Base-by-base conservation (phyloP, 2,113 vertebrate genomes). In the Sapajus apella region DNA sequence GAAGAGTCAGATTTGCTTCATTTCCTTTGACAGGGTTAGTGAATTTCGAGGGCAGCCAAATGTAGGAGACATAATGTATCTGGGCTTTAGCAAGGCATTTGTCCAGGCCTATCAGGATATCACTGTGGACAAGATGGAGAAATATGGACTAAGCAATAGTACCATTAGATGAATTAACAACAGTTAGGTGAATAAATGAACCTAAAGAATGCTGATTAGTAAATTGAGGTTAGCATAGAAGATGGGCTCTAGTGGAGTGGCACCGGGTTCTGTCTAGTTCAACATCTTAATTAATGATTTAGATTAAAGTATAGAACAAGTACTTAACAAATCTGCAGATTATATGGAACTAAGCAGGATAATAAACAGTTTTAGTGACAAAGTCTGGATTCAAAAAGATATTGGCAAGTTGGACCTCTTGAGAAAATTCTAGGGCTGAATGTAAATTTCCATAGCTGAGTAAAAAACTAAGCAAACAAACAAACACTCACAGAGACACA, bases 61-160 rank as follows among this genome's bases (percentile, higher is more conserved):
- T 40, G 76, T 70, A 84, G 66, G 8, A 25, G 64, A 90, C 80
- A 27, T 97, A 97, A 98, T 98, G 95, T 43, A 92, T 96, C 70
- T 96, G 81, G 97, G 97, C 97, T 97, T 90, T 76, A 94, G n/a
- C 56, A 61, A 90, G 91, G 92, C 96, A 93, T 93, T 90, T 58
- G 40, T 97, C 97, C 94, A 97, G 96, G 87, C 58, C 95, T 32
- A 45, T 92, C 92, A 18, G 50, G 73, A 96, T 97, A 97, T 98
- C 84, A 68, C 21, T 96, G 81, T 92, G 94, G 97, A 98, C 97
- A 98, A 98, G 92, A 97, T 96, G 97, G 97, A 96, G 97, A 97
- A 98, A 97, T 97, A 94, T 87, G 81, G 80, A 90, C 96, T 95
- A 95, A 96, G 68, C 2, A 8, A 96, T 82, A 88, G 94, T 88